Conservation (phyloP, 2,113 vertebrate genomes). For the Halcyon malimbica region DNA sequence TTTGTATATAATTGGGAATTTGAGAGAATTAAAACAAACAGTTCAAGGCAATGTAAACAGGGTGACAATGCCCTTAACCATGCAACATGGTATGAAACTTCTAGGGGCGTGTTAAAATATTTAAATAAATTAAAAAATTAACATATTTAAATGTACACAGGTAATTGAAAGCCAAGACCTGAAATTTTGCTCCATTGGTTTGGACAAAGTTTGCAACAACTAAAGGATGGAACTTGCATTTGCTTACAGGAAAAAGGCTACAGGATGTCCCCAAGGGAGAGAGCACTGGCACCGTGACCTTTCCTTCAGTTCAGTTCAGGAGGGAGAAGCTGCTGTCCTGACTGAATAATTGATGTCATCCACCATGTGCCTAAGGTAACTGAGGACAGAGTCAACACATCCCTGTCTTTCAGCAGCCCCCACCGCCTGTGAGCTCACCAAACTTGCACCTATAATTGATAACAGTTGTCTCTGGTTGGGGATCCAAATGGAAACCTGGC, state of each 20-base stretch:
- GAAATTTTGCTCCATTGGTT: neutral
- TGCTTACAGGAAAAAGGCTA: neutral
- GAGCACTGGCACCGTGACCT: neutral
- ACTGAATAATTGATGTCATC: neutral
- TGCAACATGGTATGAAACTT: neutral
- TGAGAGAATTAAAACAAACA: neutral
- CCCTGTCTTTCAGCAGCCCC: neutral
- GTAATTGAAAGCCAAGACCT: neutral
- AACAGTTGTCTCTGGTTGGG: neutral
- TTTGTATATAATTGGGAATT: neutral
- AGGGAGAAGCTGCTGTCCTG: neutral
- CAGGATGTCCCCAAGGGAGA: neutral
- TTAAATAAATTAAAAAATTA: neutral
- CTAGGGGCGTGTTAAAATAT: neutral
- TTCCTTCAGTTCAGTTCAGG: neutral
- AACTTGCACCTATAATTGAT: neutral
- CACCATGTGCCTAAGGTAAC: neutral
- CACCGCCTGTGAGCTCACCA: neutral
- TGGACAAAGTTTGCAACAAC: neutral
- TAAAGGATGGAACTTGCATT: neutral
- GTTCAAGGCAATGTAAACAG: neutral
- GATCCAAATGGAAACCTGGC: neutral
- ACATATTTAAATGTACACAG: neutral
- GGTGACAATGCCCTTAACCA: neutral
- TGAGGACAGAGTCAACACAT: neutral